Percentiles rank a stretch among this genome's conserved stretches.
phyloP scores from a whole-genome alignment of 2,888 invertebrate genomes.

The Mycalesis mineus region DNA sequence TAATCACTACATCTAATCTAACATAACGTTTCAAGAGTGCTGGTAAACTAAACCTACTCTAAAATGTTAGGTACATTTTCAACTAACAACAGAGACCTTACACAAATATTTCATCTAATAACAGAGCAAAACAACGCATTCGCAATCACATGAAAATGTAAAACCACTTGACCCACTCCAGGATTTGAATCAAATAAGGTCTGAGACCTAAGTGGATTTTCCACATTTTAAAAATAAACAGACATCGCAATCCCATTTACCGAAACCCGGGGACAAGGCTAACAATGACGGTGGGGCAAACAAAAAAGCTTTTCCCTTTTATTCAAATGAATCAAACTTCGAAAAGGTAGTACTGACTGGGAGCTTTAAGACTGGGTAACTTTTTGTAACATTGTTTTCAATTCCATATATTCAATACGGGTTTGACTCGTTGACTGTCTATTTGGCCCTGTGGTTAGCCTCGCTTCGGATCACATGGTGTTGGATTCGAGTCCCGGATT shows the following conservation, averaged over 20 bases:
- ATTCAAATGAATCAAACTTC: slow-evolving; percentile 68
- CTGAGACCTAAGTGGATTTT: slow-evolving; percentile 17
- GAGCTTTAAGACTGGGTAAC: slow-evolving; percentile 46
- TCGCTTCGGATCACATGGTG: too few relatives aligned
- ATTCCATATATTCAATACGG: slow-evolving; percentile 27
- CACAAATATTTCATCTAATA: too few relatives aligned
- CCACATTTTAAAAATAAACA: slow-evolving; percentile 24
- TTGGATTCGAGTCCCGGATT: too few relatives aligned
- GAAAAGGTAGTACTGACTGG: slow-evolving; percentile 33
- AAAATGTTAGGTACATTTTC: too few relatives aligned
- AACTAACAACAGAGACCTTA: too few relatives aligned
- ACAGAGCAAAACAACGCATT: not conserved
- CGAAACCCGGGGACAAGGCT: slow-evolving; percentile 23
- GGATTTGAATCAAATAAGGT: slow-evolving; percentile 18
- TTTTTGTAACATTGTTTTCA: slow-evolving; percentile 41
- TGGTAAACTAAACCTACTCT: too few relatives aligned
- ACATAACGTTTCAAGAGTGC: too few relatives aligned
- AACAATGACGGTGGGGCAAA: slow-evolving; percentile 25
- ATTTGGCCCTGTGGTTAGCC: too few relatives aligned
- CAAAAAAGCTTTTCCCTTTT: slow-evolving; percentile 68
- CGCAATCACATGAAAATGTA: not conserved
- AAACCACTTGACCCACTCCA: slow-evolving; percentile 4
- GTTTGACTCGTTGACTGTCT: too few relatives aligned
- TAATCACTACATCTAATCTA: too few relatives aligned
- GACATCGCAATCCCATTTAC: slow-evolving; percentile 29